Percentiles rank a stretch among this genome's conserved stretches.
These are phyloP conservation scores for Grantiella picta DNA, from an alignment of 2,113 vertebrate genomes.

Conservation along the genomic window DNA sequence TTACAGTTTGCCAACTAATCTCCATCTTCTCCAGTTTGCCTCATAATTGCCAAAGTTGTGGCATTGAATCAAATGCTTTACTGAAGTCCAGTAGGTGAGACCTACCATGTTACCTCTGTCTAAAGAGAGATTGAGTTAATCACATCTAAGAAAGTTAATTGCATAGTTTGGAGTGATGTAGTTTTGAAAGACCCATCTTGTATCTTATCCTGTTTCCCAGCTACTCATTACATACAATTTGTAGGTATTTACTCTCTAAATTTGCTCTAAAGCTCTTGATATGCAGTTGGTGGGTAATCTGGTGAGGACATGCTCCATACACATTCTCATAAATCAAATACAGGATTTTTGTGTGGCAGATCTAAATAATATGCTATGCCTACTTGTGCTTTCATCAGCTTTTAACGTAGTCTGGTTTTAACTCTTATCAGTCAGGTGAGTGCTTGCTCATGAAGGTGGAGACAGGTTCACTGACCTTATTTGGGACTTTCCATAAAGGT, in stretches of 20 bases:
- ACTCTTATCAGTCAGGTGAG: background rate
- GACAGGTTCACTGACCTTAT: background rate
- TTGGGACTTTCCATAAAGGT: background rate
- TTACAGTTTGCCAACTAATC: background rate
- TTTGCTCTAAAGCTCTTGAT: background rate
- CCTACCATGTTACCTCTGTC: background rate
- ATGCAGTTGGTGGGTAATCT: background rate
- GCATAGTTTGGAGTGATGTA: background rate
- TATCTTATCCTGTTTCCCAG: background rate
- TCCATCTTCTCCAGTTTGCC: background rate
- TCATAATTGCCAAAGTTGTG: background rate
- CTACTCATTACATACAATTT: background rate
- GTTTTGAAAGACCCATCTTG: background rate
- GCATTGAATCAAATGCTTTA: background rate
- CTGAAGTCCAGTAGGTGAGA: background rate
- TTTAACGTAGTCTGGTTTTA: background rate
- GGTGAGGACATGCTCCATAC: background rate
- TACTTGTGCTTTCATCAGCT: background rate
- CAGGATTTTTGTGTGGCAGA: background rate
- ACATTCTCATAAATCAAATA: background rate
- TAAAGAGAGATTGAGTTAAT: background rate
- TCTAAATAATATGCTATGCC: background rate
- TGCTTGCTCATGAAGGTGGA: background rate
- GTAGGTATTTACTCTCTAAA: background rate
- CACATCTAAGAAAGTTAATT: background rate